Conservation (phyloP, 1,140 invertebrate species). For the Vanessa tameamea region DNA sequence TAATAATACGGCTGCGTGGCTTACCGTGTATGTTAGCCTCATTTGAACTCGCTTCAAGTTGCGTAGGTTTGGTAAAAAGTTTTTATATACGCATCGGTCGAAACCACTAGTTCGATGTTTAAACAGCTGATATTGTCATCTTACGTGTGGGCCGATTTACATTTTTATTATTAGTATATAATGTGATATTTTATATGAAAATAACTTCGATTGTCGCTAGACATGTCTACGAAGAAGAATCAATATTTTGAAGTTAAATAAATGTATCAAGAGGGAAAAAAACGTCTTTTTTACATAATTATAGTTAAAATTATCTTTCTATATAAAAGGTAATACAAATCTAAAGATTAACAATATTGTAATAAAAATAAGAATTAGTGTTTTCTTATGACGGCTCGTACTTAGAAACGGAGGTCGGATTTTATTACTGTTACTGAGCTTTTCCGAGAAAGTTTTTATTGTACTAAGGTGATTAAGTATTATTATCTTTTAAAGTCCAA, state of each 20-base stretch:
- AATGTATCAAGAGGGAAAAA: neutral
- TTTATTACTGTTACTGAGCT: neutral
- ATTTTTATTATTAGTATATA: constrained; percentile 5
- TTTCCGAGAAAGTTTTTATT: constrained; percentile 17
- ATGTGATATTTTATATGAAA: neutral
- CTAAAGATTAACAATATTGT: constrained; percentile 1
- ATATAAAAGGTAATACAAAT: neutral
- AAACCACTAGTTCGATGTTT: constrained; percentile 11
- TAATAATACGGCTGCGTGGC: constrained; percentile 8
- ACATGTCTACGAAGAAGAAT: too few relatives aligned
- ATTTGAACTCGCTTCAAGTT: constrained; percentile 35
- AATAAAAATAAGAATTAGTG: neutral
- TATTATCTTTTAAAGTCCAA: neutral
- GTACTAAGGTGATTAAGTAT: constrained; percentile 1
- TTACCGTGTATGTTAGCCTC: constrained; percentile 32
- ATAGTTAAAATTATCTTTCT: neutral
- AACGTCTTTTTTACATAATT: neutral
- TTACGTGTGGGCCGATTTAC: constrained; percentile 3
- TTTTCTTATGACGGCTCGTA: neutral
- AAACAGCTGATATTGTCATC: constrained; percentile 22
- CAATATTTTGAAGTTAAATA: too few relatives aligned
- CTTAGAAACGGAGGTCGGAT: neutral
- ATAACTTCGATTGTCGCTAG: too few relatives aligned
- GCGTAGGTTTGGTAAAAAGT: constrained; percentile 39
- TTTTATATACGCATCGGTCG: constrained; percentile 17